Conservation (phyloP, 2,797 vertebrate genomes). For the Siniperca scherzeri region DNA sequence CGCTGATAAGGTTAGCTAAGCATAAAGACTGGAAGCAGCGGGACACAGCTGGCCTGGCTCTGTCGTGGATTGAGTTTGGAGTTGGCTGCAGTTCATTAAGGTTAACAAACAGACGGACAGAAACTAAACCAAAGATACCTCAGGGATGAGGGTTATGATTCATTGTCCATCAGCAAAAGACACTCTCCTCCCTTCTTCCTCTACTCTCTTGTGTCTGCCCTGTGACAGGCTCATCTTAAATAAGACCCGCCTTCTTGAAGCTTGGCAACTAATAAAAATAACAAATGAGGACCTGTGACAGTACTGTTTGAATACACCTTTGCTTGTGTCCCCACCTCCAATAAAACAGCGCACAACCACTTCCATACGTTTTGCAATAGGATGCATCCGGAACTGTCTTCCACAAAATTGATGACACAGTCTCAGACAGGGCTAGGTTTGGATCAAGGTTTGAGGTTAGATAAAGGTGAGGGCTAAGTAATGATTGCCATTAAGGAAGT, state of each 20-base stretch:
- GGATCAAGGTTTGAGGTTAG: conserved; percentile 29
- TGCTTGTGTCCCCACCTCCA: not conserved
- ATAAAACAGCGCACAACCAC: not conserved
- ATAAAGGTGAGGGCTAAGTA: conserved; percentile 32
- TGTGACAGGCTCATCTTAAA: not conserved
- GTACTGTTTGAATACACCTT: not conserved
- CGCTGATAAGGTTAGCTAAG: not conserved
- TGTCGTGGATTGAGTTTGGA: no score
- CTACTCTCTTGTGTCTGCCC: not conserved
- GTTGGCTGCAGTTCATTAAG: not conserved
- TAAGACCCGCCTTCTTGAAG: not conserved
- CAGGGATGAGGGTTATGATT: not conserved
- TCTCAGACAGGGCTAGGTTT: not conserved
- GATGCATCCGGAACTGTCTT: not conserved
- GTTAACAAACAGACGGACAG: not conserved
- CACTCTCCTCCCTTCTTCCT: not conserved
- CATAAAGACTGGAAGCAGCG: not conserved
- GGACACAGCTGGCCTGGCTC: not conserved
- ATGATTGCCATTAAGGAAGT: conserved; percentile 40
- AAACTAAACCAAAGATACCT: not conserved
- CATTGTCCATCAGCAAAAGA: not conserved
- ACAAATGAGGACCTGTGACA: not conserved
- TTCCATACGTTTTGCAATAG: not conserved
- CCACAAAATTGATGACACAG: not conserved
- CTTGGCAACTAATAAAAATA: not conserved